These are phyloP conservation scores for Sarcophaga carnaria DNA, from an alignment of 2,888 invertebrate genomes.

Conservation along the genomic window DNA sequence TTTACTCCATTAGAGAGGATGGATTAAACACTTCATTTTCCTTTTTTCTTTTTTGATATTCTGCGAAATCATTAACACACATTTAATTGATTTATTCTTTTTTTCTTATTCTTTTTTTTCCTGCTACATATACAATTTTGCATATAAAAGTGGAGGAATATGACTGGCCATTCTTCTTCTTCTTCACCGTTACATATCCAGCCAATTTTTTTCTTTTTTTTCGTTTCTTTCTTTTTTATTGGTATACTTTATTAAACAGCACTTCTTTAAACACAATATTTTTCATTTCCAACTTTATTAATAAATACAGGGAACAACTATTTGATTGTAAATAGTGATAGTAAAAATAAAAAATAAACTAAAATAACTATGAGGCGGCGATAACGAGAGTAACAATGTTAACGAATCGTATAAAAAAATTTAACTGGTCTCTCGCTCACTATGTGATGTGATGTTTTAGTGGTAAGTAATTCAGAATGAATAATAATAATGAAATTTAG, in stretches of 20 bases:
- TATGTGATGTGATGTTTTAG: slow-evolving; percentile 23
- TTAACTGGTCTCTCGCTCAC: slow-evolving; percentile 63
- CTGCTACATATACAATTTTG: background rate
- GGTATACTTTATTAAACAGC: background rate
- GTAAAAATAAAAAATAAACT: slow-evolving; percentile 21
- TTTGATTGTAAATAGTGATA: no score
- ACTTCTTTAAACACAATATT: slow-evolving; percentile 19
- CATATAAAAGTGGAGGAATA: background rate
- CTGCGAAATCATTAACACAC: slow-evolving; percentile 28
- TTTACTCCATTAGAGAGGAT: background rate
- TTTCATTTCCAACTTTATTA: slow-evolving; percentile 7
- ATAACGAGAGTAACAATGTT: slow-evolving; percentile 56
- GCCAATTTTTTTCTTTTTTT: slow-evolving; percentile 19
- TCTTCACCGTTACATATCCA: background rate
- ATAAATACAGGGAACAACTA: no score
- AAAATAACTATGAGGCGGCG: slow-evolving; percentile 53
- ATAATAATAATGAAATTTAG: slow-evolving; percentile 9
- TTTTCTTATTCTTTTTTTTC: background rate
- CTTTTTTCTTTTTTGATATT: slow-evolving; percentile 2
- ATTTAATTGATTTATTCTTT: slow-evolving; percentile 50
- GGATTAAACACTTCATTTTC: background rate
- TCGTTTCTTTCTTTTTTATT: slow-evolving; percentile 11
- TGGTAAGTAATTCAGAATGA: slow-evolving; percentile 29
- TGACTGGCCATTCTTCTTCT: background rate
- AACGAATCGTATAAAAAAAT: slow-evolving; percentile 67